A percentile compares a stretch with the other conserved stretches of the same genome.
These are phyloP conservation scores for Cosmopolites sordidus DNA, from an alignment of 2,888 invertebrate genomes.

Conservation along the genomic window DNA sequence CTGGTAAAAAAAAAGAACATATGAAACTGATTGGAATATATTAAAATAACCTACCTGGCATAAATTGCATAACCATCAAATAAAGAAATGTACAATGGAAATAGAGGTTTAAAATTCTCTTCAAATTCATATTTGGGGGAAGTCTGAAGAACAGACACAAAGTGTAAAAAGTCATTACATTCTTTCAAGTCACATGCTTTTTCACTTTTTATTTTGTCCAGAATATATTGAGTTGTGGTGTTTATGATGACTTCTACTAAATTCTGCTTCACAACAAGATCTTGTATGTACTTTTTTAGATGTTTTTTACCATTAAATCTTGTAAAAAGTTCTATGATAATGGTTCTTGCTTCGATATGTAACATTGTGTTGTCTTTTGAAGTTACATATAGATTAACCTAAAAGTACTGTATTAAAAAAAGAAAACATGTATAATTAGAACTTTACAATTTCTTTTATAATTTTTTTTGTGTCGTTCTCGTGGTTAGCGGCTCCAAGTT, in stretches of 20 bases:
- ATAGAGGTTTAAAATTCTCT: constrained; percentile 29
- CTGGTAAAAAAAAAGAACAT: constrained; percentile 14
- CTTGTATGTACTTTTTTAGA: constrained; percentile 33
- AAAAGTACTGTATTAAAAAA: constrained; percentile 9
- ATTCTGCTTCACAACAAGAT: constrained; percentile 28
- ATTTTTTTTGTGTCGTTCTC: constrained; percentile 19
- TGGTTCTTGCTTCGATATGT: constrained; percentile 46
- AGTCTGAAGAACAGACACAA: constrained; percentile 31
- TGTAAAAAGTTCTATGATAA: constrained; percentile 33
- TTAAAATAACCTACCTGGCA: constrained; percentile 29
- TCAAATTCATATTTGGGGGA: constrained; percentile 29
- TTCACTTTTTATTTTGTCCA: constrained; percentile 27
- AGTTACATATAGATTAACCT: constrained; percentile 17
- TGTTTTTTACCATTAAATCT: constrained; percentile 31
- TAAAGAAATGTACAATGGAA: constrained; percentile 34
- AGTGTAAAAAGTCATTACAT: constrained; percentile 33
- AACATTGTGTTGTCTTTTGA: constrained; percentile 41
- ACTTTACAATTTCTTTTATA: constrained; percentile 19
- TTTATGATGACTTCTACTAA: constrained; percentile 28
- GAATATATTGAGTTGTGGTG: constrained; percentile 23
- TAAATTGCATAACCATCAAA: constrained; percentile 32
- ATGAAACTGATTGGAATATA: background rate
- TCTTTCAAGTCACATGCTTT: constrained; percentile 30
- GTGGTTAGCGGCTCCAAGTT: constrained; percentile 12
- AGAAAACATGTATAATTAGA: background rate